phyloP scores from a whole-genome alignment of 2,113 vertebrate species.

The Planiliza haematocheilus region DNA sequence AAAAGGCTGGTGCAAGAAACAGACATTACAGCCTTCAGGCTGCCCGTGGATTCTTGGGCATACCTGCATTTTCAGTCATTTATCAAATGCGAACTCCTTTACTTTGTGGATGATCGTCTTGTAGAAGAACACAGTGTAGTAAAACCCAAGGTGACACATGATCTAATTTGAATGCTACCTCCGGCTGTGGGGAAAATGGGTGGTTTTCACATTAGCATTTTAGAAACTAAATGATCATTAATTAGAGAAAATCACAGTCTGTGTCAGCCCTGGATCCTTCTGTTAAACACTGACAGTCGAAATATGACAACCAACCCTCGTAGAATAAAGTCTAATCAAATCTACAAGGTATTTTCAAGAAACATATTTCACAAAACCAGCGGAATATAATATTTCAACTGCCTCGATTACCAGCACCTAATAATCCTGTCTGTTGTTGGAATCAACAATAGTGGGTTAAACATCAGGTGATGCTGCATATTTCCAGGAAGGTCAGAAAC shows the following conservation, averaged over 20 bases:
- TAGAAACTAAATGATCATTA: background rate
- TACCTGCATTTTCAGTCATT: constrained; percentile 7
- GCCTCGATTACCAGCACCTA: too few species aligned
- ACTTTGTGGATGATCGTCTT: background rate
- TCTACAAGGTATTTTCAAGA: too few species aligned
- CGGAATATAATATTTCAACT: too few species aligned
- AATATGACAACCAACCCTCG: background rate
- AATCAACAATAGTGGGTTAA: too few species aligned
- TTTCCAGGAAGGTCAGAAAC: too few species aligned
- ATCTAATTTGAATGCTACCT: background rate
- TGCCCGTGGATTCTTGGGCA: constrained; percentile 15
- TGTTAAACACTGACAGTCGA: background rate
- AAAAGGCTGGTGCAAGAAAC: constrained; percentile 29
- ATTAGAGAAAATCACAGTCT: background rate
- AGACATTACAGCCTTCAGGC: constrained; percentile 5
- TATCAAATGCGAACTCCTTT: background rate
- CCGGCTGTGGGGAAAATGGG: background rate
- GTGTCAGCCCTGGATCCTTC: background rate
- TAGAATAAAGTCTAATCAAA: background rate
- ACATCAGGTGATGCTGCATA: too few species aligned
- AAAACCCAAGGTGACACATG: background rate
- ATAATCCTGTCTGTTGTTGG: too few species aligned
- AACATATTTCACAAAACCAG: too few species aligned
- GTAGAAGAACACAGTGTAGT: background rate
- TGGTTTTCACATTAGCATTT: background rate